Evolutionary conservation across 1,140 invertebrate genomes (phyloP).

Genomic region (Bombus difficillimus): DNA sequence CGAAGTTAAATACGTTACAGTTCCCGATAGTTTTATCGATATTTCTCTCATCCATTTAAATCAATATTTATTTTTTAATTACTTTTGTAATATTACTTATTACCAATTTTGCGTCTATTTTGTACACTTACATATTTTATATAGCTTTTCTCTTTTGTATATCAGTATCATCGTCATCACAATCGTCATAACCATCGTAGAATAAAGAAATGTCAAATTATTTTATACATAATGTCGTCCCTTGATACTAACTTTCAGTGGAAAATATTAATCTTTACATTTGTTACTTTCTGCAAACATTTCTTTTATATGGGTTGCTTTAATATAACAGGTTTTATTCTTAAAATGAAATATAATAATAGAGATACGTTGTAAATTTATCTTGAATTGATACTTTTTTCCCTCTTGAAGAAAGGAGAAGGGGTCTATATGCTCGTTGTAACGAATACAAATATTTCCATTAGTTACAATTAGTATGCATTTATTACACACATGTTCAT

Average conservation of each 20-base stretch:
- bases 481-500: constrained; percentile 50
- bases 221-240: neutral
- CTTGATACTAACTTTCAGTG: neutral
- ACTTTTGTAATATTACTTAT: neutral
- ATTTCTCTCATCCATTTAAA: neutral
- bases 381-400: neutral
- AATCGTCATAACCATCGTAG: neutral
- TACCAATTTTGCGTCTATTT: neutral
- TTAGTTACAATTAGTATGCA: constrained; percentile 61
- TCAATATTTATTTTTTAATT: constrained; percentile 4
- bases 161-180: neutral
- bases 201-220: neutral
- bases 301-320: neutral
- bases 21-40: neutral
- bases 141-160: neutral
- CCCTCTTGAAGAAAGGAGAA: neutral
- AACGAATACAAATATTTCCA: constrained; percentile 64
- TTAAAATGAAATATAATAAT: neutral
- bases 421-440: constrained; percentile 39
- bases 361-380: neutral
- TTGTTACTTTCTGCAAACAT: neutral
- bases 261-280: neutral
- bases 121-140: neutral
- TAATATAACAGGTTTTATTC: neutral
- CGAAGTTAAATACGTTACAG: neutral